Conservation (phyloP, 2,888 invertebrate species). For the Tortricodes alternella region DNA sequence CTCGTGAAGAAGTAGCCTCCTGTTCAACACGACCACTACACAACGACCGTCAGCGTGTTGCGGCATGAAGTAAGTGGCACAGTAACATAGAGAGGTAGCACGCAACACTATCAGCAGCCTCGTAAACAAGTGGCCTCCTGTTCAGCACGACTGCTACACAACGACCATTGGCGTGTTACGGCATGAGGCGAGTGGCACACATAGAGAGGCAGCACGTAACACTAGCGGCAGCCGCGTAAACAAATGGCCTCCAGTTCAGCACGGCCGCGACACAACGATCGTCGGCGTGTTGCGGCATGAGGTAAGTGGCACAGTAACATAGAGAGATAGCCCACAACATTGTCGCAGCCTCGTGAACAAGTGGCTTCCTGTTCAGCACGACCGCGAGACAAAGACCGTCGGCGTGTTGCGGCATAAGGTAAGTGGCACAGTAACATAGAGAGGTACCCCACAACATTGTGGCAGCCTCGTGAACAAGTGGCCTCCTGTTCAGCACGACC, state of each 20-base stretch:
- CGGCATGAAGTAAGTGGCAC: slow-evolving; percentile 79
- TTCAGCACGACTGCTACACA: slow-evolving; percentile 85
- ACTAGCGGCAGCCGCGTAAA: slow-evolving; percentile 43
- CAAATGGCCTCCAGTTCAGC: slow-evolving; percentile 82
- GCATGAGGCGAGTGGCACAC: slow-evolving; percentile 77
- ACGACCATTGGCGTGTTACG: slow-evolving; percentile 86
- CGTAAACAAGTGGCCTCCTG: slow-evolving; percentile 72
- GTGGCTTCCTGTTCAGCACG: slow-evolving; percentile 85
- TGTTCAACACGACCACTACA: slow-evolving; percentile 85
- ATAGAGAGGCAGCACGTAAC: too few relatives aligned
- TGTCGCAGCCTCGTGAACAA: slow-evolving; percentile 45
- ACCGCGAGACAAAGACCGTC: slow-evolving; percentile 85
- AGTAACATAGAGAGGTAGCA: too few relatives aligned
- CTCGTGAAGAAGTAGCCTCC: slow-evolving; percentile 71
- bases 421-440: slow-evolving; percentile 47
- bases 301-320: slow-evolving; percentile 66
- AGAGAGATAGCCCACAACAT: too few relatives aligned
- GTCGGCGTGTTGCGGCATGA: slow-evolving; percentile 85
- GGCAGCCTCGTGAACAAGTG: slow-evolving; percentile 50
- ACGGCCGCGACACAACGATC: slow-evolving; percentile 85
- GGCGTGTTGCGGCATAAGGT: slow-evolving; percentile 85
- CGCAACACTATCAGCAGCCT: too few relatives aligned
- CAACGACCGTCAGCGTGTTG: slow-evolving; percentile 86
- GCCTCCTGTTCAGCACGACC: slow-evolving; percentile 86
- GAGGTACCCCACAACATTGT: too few relatives aligned